A percentile compares a stretch with the other conserved stretches of the same genome.
Conservation (phyloP, 2,888 invertebrate species). For the Abrostola tripartita region DNA sequence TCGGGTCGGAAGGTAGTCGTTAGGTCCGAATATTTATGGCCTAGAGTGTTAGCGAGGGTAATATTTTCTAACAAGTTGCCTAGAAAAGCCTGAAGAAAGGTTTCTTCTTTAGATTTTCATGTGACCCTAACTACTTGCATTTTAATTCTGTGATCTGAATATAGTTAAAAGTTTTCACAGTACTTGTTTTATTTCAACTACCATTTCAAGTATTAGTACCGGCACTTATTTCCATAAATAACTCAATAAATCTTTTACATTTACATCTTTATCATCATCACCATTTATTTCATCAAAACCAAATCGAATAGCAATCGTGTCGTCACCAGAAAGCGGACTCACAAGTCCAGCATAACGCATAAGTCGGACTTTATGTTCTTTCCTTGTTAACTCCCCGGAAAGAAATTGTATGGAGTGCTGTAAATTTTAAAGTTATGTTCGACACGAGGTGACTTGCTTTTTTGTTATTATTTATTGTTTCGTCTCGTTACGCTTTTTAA, state of each 20-base stretch:
- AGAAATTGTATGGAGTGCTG: slow-evolving; percentile 45
- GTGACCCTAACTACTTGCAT: too few species aligned
- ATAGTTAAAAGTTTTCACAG: too few species aligned
- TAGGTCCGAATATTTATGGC: not conserved
- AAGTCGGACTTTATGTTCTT: slow-evolving; percentile 46
- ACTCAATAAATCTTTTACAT: not conserved
- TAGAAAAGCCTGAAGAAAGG: too few species aligned
- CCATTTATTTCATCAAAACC: not conserved
- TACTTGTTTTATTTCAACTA: too few species aligned
- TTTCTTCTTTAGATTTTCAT: too few species aligned
- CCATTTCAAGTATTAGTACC: too few species aligned
- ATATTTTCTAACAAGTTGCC: too few species aligned
- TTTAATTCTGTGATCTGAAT: too few species aligned
- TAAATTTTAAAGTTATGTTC: slow-evolving; percentile 44
- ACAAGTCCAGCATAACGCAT: slow-evolving; percentile 30
- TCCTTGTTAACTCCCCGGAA: slow-evolving; percentile 45
- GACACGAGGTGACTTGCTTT: slow-evolving; percentile 41
- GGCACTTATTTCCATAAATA: too few species aligned
- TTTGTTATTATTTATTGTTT: slow-evolving; percentile 24
- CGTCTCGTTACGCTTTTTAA: slow-evolving; percentile 25
- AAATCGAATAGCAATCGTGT: slow-evolving; percentile 47
- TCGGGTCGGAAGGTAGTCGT: slow-evolving; percentile 29
- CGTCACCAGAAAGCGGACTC: slow-evolving; percentile 32
- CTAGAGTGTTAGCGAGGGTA: not conserved
- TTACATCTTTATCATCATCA: not conserved